Percentiles rank a stretch among this genome's conserved stretches.
These are phyloP conservation scores for Atta texana DNA, from an alignment of 1,140 invertebrate genomes.

Conservation along the genomic window DNA sequence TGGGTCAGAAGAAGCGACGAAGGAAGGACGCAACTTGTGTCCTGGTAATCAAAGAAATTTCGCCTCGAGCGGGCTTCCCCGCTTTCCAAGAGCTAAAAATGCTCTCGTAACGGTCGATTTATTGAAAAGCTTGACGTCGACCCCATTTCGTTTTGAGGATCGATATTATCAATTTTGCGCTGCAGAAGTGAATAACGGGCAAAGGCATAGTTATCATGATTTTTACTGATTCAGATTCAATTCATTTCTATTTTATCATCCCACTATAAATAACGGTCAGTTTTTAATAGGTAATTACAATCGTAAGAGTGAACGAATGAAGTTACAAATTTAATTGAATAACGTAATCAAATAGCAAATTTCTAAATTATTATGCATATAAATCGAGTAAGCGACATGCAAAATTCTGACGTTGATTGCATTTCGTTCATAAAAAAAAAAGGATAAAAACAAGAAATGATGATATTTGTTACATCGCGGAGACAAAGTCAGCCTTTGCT, in stretches of 20 bases:
- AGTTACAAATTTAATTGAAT: not conserved
- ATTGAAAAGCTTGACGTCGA: constrained; percentile 54
- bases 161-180: constrained; percentile 58
- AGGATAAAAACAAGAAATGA: constrained; percentile 15
- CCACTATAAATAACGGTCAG: not conserved
- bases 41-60: constrained; percentile 59
- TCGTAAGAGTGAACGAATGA: not conserved
- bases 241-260: not conserved
- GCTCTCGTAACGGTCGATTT: constrained; percentile 48
- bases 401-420: not conserved
- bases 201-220: not conserved
- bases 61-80: constrained; percentile 14
- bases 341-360: not conserved
- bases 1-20: constrained; percentile 36
- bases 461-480: constrained; percentile 10
- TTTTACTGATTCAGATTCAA: not conserved
- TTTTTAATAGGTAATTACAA: not conserved
- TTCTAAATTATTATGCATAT: not conserved
- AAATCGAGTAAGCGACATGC: not conserved
- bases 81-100: constrained; percentile 36
- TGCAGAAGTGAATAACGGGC: constrained; percentile 17
- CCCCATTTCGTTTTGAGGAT: constrained; percentile 40
- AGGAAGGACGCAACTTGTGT: constrained; percentile 54
- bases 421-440: not conserved
- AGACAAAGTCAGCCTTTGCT: not conserved